Percentiles rank a stretch among this genome's conserved stretches.
Evolutionary conservation across 2,888 invertebrate species (phyloP).

Genomic region (Mimumesa dahlbomi): DNA sequence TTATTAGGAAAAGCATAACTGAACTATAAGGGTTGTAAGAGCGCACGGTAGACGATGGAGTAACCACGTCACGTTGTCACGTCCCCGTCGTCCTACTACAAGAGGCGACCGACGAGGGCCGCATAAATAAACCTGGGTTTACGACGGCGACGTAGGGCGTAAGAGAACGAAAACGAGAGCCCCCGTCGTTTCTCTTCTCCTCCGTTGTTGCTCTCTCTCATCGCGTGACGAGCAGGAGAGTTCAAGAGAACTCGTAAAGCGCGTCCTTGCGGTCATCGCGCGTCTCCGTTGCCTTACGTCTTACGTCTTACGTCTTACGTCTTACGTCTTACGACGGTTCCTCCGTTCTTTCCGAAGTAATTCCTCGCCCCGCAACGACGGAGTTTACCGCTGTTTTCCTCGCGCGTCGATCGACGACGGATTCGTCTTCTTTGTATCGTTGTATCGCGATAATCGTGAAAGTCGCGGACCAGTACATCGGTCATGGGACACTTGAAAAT

Average conservation of each 20-base stretch:
- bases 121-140: slow-evolving; percentile 79
- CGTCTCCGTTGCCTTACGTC: slow-evolving; percentile 47
- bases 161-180: slow-evolving; percentile 61
- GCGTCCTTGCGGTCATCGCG: slow-evolving; percentile 72
- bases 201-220: slow-evolving; percentile 19
- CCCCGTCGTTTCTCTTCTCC: slow-evolving; percentile 22
- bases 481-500: too few species aligned
- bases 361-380: slow-evolving; percentile 34
- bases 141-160: slow-evolving; percentile 68
- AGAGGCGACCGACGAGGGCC: slow-evolving; percentile 75
- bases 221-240: slow-evolving; percentile 65
- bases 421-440: neutral
- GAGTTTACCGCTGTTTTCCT: slow-evolving; percentile 37
- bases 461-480: too few species aligned
- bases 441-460: too few species aligned
- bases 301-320: slow-evolving; percentile 4
- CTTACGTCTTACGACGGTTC: too few species aligned
- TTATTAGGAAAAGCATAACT: slow-evolving; percentile 59
- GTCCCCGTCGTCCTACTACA: slow-evolving; percentile 75
- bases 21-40: slow-evolving; percentile 63
- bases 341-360: slow-evolving; percentile 26
- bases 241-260: slow-evolving; percentile 74
- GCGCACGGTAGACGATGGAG: slow-evolving; percentile 66
- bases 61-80: slow-evolving; percentile 78
- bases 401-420: slow-evolving; percentile 9